Percentiles rank a stretch among this genome's conserved stretches.
These are phyloP conservation scores for Drosophila hamatofila DNA, from an alignment of 2,888 invertebrate species.

Conservation along the genomic window DNA sequence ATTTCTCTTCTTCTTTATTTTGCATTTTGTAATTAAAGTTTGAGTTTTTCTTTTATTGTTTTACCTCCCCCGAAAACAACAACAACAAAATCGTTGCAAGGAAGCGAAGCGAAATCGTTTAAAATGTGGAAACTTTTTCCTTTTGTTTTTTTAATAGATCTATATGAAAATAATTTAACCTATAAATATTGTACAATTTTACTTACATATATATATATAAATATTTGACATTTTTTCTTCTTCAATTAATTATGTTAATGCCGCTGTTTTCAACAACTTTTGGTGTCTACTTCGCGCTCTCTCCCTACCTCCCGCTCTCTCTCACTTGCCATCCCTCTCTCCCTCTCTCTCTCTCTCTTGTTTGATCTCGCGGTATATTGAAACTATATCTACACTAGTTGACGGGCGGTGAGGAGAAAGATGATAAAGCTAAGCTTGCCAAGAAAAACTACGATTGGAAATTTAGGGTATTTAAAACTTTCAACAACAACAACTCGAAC, in stretches of 20 bases:
- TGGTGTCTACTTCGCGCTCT: conserved; percentile 27
- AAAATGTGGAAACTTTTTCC: conserved; percentile 68
- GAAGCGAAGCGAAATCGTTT: conserved; percentile 64
- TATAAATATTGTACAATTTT: conserved; percentile 35
- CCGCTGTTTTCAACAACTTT: conserved; percentile 35
- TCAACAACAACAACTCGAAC: conserved; percentile 30
- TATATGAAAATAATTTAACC: conserved; percentile 16
- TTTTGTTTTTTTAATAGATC: conserved; percentile 4
- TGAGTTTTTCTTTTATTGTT: conserved; percentile 28
- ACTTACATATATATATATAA: conserved; percentile 28
- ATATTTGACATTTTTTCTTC: conserved; percentile 33
- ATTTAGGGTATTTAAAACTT: conserved; percentile 86
- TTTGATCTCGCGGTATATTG: conserved; percentile 35
- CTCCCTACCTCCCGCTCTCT: conserved; percentile 26
- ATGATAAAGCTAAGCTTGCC: conserved; percentile 80
- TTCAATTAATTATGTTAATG: conserved; percentile 45
- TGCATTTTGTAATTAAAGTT: conserved; percentile 64
- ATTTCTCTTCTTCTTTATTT: conserved; percentile 27
- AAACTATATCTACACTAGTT: conserved; percentile 68
- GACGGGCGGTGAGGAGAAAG: conserved; percentile 84
- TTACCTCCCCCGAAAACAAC: not conserved
- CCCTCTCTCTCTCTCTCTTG: conserved; percentile 20
- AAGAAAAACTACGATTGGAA: conserved; percentile 87
- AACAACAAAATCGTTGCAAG: conserved; percentile 59
- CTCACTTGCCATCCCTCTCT: conserved; percentile 4